Evolutionary conservation across 1,140 invertebrate genomes (phyloP).

Genomic region (Saccostrea echinata): DNA sequence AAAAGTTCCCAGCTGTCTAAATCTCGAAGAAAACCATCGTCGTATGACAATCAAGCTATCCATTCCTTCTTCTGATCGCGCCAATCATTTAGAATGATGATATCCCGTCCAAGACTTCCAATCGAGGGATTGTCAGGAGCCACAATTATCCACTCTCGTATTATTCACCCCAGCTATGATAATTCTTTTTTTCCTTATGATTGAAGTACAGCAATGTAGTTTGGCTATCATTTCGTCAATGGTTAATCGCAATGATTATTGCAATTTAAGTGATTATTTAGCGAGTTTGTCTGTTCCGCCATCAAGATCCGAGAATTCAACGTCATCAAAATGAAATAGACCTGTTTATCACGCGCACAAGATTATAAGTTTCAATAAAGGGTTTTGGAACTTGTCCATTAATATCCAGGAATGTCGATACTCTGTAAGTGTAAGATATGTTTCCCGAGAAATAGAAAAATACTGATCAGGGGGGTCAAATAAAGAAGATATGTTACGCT

Average conservation of each 20-base stretch:
- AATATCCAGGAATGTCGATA: conserved; percentile 39
- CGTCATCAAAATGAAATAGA: conserved; percentile 37
- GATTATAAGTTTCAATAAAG: conserved; percentile 46
- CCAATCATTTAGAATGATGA: conserved; percentile 44
- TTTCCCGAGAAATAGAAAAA: not conserved
- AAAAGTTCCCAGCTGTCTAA: conserved; percentile 14
- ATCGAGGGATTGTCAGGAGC: conserved; percentile 36
- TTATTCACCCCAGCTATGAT: conserved; percentile 41
- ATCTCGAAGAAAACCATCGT: conserved; percentile 22
- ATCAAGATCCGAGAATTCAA: conserved; percentile 5
- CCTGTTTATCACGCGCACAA: conserved; percentile 31
- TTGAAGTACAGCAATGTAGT: conserved; percentile 28
- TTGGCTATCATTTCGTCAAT: conserved; percentile 41
- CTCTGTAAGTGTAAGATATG: conserved; percentile 9
- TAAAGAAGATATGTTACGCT: not conserved
- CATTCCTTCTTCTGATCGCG: conserved; percentile 6
- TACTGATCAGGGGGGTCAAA: not conserved
- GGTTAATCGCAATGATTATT: conserved; percentile 35
- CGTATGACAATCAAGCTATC: conserved; percentile 42
- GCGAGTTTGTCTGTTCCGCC: conserved; percentile 31
- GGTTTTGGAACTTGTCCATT: conserved; percentile 21
- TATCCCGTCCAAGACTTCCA: conserved; percentile 7
- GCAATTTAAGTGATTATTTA: conserved; percentile 44
- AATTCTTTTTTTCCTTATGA: conserved; percentile 45
- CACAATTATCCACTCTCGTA: not conserved